Base-by-base conservation (phyloP, 2,888 invertebrate species). In the Drosophila meridiana region DNA sequence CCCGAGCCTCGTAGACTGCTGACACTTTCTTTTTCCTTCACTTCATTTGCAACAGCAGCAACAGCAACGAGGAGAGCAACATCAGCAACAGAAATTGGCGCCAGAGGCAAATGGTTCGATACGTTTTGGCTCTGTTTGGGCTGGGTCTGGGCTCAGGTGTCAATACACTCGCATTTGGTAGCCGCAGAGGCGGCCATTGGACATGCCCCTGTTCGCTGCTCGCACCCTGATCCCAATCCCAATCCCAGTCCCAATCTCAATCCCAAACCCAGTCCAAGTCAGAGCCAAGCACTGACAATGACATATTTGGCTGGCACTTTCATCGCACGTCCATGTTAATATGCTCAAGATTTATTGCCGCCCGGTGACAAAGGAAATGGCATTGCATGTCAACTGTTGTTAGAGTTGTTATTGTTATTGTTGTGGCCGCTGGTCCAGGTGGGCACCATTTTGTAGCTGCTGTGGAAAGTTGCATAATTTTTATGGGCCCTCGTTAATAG, bases 271-370 rank as follows among this genome's bases (percentile, higher is more conserved):
- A 52, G 30, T 62, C 72, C 48, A 53, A 48, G 55, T 62, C 76
- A 47, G 52, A 64, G 59, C 64, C 76, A 68, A 66, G 20, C 73
- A 61, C 80, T 89, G 90, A 88, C 90, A 89, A 86, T 87, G 90
- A 87, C 86, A 86, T 80, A 87, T 89, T 86, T 79, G 88, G 80
- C 86, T 87, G 80, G 82, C 82, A 86, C 89, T 87, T 89, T 87
- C 85, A 87, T 80, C 89, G 89, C 82, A 89, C 87, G 78, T 87
- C 87, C 87, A 87, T 86, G 90, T 90, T 90, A 87, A 87, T 89
- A 88, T 88, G 90, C 70, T 69, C 63, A 83, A 79, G 90, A 88
- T 88, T 88, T 88, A 88, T 88, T 73, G 80, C 74, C 76, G 50
- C 42, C 58, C 47, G 76, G 58, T 83, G 87, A 82, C 88, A 86